Conservation (phyloP, 2,113 vertebrate genomes). For the Ranitomeya imitator region DNA sequence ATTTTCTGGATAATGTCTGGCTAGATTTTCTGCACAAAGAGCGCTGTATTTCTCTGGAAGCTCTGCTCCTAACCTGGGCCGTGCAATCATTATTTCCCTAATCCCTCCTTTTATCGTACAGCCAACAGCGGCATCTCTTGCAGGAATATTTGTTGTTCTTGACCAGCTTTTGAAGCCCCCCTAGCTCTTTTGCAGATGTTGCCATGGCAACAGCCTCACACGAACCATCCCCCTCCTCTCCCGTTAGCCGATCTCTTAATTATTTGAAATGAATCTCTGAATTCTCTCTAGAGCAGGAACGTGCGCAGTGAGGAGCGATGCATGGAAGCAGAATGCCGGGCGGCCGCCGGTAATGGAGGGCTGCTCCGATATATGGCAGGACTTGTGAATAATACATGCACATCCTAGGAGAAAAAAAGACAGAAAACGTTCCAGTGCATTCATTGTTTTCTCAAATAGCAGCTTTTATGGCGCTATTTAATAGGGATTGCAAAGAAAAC, state of each 20-base stretch:
- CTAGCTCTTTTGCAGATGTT: neutral
- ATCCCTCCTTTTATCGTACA: slow-evolving; percentile 30
- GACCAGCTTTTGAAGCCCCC: neutral
- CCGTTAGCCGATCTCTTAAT: slow-evolving; percentile 31
- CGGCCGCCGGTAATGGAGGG: too few species aligned
- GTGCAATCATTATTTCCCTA: slow-evolving; percentile 50
- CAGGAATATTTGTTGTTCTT: slow-evolving; percentile 46
- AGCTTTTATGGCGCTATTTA: too few species aligned
- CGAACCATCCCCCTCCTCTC: slow-evolving; percentile 40
- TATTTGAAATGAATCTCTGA: slow-evolving; percentile 17
- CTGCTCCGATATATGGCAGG: neutral
- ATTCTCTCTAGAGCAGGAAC: neutral
- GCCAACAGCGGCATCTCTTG: neutral
- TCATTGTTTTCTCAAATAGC: neutral
- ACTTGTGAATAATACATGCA: neutral
- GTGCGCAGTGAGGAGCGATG: slow-evolving; percentile 35
- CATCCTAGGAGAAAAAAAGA: neutral
- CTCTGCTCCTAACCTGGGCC: slow-evolving; percentile 51
- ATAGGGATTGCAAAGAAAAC: too few species aligned
- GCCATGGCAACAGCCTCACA: slow-evolving; percentile 53
- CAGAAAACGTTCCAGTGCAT: too few species aligned
- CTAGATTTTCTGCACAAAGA: slow-evolving; percentile 45
- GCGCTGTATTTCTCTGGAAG: slow-evolving; percentile 5
- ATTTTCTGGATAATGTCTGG: neutral
- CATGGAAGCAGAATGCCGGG: slow-evolving; percentile 50